phyloP scores from a whole-genome alignment of 2,113 vertebrate genomes.

The Hyla sarda region DNA sequence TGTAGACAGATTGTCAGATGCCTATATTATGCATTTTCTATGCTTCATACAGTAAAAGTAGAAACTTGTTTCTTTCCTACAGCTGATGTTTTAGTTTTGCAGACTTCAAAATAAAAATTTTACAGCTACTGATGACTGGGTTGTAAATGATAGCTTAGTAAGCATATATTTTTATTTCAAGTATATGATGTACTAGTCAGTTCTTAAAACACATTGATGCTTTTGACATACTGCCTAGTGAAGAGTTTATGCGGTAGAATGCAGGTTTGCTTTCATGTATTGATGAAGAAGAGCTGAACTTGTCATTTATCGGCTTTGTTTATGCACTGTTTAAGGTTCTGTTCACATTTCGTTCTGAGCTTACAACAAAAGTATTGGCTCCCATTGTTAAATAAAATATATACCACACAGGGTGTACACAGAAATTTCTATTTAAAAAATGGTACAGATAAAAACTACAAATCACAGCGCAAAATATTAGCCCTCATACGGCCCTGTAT shows the following conservation, averaged over 20 bases:
- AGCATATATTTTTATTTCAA: constrained; percentile 23
- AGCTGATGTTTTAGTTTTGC: not conserved
- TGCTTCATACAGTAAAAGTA: too few relatives aligned
- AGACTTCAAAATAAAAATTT: not conserved
- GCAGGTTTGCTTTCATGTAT: not conserved
- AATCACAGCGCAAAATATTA: too few relatives aligned
- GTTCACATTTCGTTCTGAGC: too few relatives aligned
- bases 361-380: too few relatives aligned
- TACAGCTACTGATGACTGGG: not conserved
- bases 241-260: not conserved
- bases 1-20: not conserved
- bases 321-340: not conserved
- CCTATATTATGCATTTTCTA: not conserved
- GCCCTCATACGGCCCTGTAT: too few relatives aligned
- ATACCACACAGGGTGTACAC: too few relatives aligned
- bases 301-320: not conserved
- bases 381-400: too few relatives aligned
- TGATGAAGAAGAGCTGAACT: not conserved
- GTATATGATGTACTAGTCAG: not conserved
- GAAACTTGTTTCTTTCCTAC: not conserved
- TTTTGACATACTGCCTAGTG: not conserved
- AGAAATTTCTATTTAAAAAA: too few relatives aligned
- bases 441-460: too few relatives aligned
- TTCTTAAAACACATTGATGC: not conserved
- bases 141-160: constrained; percentile 13